Conservation (phyloP, 2,797 vertebrate genomes). For the Lagodon rhomboides region DNA sequence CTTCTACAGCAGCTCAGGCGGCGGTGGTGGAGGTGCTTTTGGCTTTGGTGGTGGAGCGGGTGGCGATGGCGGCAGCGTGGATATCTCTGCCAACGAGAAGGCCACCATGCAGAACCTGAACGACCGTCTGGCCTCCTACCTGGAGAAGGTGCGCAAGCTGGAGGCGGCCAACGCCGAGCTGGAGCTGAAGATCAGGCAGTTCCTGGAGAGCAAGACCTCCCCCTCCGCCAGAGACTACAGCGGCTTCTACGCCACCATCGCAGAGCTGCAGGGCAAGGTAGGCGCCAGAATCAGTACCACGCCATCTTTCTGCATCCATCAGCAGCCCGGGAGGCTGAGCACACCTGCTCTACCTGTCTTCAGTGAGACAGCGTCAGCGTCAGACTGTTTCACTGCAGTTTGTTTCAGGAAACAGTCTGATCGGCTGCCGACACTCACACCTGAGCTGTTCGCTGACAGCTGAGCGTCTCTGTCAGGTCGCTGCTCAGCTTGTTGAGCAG, state of each 20-base stretch:
- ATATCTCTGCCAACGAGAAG: slow-evolving; percentile 75
- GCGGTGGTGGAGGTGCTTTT: slow-evolving; percentile 35
- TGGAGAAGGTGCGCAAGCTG: slow-evolving; percentile 89
- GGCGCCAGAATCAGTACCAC: neutral
- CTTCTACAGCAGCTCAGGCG: neutral
- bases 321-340: neutral
- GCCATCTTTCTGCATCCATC: too few species aligned
- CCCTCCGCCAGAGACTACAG: slow-evolving; percentile 83
- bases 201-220: slow-evolving; percentile 82
- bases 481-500: too few species aligned
- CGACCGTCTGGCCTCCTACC: slow-evolving; percentile 90
- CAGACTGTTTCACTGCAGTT: too few species aligned
- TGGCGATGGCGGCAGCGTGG: slow-evolving; percentile 36
- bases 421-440: too few species aligned
- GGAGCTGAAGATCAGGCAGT: slow-evolving; percentile 89
- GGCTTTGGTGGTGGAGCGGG: slow-evolving; percentile 42
- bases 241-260: slow-evolving; percentile 82
- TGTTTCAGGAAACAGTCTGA: too few species aligned
- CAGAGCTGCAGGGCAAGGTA: slow-evolving; percentile 90
- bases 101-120: slow-evolving; percentile 94
- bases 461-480: neutral
- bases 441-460: neutral
- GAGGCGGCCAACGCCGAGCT: slow-evolving; percentile 89
- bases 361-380: neutral
- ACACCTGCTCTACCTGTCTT: too few species aligned